A percentile compares a stretch with the other conserved stretches of the same genome.
These are phyloP conservation scores for Taenaris catops DNA, from an alignment of 2,888 invertebrate species.

Conservation along the genomic window DNA sequence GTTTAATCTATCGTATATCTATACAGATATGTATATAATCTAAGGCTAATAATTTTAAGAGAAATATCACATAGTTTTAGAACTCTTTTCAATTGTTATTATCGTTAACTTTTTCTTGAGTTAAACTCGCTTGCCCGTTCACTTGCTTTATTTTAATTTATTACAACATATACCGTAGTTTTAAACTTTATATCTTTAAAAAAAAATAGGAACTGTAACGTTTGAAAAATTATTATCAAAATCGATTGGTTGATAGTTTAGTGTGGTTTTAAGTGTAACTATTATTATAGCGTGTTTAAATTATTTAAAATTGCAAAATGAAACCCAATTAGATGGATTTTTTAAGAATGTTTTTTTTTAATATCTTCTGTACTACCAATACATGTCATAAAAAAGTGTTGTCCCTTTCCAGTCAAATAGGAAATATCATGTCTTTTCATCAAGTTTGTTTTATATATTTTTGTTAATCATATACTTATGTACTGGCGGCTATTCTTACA, in stretches of 20 bases:
- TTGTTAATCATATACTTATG: too few relatives aligned
- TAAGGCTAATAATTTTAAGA: conserved; percentile 10
- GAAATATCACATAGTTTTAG: not conserved
- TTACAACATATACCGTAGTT: conserved; percentile 17
- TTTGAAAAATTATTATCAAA: conserved; percentile 6
- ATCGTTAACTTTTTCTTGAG: conserved; percentile 46
- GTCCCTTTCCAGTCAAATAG: too few relatives aligned
- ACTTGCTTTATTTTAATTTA: conserved; percentile 27
- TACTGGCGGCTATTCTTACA: too few relatives aligned
- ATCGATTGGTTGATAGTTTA: conserved; percentile 13
- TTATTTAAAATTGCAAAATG: conserved; percentile 16
- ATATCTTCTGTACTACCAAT: too few relatives aligned
- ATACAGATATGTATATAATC: conserved; percentile 1
- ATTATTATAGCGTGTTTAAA: conserved; percentile 21
- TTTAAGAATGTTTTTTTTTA: too few relatives aligned
- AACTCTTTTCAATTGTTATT: conserved; percentile 28
- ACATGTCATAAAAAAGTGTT: too few relatives aligned
- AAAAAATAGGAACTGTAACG: conserved; percentile 8
- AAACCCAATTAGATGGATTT: conserved; percentile 1
- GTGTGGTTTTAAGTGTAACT: conserved; percentile 21
- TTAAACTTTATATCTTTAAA: conserved; percentile 10
- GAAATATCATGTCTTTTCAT: too few relatives aligned
- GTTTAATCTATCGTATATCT: too few relatives aligned
- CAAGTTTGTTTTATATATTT: too few relatives aligned
- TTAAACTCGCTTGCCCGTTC: conserved; percentile 59